A percentile compares a stretch with the other conserved stretches of the same genome.
Conservation (phyloP, 2,888 invertebrate genomes). For the Nasonovia ribisnigri region DNA sequence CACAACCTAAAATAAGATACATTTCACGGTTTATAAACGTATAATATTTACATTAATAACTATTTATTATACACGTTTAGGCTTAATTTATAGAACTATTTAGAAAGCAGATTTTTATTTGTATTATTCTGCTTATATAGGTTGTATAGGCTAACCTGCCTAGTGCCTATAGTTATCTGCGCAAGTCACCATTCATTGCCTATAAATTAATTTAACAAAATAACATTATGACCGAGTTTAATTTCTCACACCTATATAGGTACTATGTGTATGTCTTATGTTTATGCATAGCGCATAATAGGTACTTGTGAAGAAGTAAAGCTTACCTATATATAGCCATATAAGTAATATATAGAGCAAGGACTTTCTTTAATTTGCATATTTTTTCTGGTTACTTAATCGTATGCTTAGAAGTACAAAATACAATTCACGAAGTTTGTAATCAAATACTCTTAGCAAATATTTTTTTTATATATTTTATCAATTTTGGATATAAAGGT, state of each 20-base stretch:
- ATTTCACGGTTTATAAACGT: conserved; percentile 28
- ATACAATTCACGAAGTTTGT: not conserved
- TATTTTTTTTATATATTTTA: not conserved
- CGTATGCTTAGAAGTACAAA: not conserved
- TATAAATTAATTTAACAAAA: not conserved
- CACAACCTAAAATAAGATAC: conserved; percentile 74
- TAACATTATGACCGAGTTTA: not conserved
- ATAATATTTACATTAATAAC: not conserved
- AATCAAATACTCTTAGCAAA: not conserved
- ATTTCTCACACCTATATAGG: not conserved
- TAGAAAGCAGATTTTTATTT: not conserved
- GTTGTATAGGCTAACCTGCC: too few species aligned
- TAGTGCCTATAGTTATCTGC: not conserved
- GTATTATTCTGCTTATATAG: too few species aligned
- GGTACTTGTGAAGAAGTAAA: not conserved
- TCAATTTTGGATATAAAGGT: not conserved
- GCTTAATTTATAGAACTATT: not conserved
- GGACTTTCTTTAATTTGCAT: not conserved
- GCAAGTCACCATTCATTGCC: not conserved
- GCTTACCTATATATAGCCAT: not conserved
- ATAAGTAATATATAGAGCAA: not conserved
- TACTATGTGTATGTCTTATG: not conserved
- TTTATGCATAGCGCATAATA: not conserved
- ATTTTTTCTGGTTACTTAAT: not conserved
- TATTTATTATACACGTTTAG: conserved; percentile 15